Conservation (phyloP, 2,113 vertebrate genomes). For the Cairina moschata region DNA sequence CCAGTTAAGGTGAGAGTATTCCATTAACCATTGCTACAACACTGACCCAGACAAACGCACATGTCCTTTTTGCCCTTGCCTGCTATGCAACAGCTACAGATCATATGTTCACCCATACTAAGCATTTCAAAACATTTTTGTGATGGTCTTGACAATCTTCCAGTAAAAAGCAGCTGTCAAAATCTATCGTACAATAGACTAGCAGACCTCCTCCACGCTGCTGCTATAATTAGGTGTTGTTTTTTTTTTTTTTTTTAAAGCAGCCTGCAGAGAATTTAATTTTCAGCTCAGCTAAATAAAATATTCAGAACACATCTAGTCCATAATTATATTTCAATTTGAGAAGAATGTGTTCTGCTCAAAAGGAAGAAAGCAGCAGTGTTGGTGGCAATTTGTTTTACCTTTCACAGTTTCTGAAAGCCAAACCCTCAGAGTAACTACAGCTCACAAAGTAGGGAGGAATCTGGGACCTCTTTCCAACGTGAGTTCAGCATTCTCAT, state of each 20-base stretch:
- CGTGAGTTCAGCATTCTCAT: rapidly evolving
- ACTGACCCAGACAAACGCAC: neutral
- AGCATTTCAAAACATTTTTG: conserved; percentile 56
- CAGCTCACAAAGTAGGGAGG: neutral
- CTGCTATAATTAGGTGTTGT: conserved; percentile 79
- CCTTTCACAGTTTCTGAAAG: conserved; percentile 51
- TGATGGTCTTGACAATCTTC: conserved; percentile 69
- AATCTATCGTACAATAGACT: conserved; percentile 60
- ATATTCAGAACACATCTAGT: conserved; percentile 31
- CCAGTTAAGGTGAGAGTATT: neutral
- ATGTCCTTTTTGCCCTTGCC: neutral
- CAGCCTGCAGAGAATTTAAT: conserved; percentile 80
- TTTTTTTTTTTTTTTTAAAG: conserved; percentile 80
- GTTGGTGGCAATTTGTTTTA: conserved; percentile 48
- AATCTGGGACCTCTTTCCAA: neutral
- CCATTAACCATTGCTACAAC: neutral
- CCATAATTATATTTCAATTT: conserved; percentile 65
- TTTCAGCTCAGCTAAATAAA: conserved; percentile 76
- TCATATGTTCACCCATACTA: conserved; percentile 38
- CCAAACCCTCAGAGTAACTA: conserved; percentile 10
- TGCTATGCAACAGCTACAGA: neutral
- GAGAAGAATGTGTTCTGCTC: conserved; percentile 54
- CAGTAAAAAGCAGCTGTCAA: conserved; percentile 76
- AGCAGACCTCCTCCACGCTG: conserved; percentile 74
- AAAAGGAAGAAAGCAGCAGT: conserved; percentile 48